phyloP scores from a whole-genome alignment of 1,140 invertebrate genomes.

The Nebria ingens region DNA sequence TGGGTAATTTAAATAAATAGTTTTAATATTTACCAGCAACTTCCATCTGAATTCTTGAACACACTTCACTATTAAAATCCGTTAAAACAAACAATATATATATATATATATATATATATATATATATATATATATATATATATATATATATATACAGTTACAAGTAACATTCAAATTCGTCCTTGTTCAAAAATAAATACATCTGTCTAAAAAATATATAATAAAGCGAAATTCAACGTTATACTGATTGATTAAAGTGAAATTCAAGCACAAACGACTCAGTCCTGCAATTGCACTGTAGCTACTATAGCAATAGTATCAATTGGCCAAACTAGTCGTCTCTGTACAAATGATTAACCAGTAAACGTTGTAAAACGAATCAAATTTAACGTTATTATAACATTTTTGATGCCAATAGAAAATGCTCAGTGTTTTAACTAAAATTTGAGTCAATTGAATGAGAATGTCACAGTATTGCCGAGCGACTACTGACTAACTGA shows the following conservation, averaged over 20 bases:
- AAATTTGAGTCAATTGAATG: too few species aligned
- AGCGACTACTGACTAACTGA: too few species aligned
- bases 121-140: constrained; percentile 10
- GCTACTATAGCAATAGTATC: not conserved
- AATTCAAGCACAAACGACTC: not conserved
- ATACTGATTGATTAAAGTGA: not conserved
- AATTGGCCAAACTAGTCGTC: too few species aligned
- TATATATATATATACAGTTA: constrained; percentile 3
- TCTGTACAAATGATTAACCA: too few species aligned
- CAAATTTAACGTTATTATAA: too few species aligned
- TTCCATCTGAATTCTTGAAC: not conserved
- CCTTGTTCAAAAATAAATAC: not conserved
- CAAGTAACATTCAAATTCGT: not conserved
- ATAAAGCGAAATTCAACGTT: too few species aligned
- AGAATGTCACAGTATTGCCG: too few species aligned
- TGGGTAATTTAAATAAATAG: not conserved
- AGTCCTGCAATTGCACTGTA: not conserved
- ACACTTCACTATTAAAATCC: not conserved
- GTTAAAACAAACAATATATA: constrained; percentile 10
- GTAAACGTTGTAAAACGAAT: too few species aligned
- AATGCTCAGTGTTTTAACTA: too few species aligned
- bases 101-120: constrained; percentile 13
- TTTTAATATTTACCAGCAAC: not conserved
- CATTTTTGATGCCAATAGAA: too few species aligned
- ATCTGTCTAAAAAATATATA: too few species aligned